Base-by-base conservation (phyloP, 2,113 vertebrate species). In the Eretmodus cyanostictus region DNA sequence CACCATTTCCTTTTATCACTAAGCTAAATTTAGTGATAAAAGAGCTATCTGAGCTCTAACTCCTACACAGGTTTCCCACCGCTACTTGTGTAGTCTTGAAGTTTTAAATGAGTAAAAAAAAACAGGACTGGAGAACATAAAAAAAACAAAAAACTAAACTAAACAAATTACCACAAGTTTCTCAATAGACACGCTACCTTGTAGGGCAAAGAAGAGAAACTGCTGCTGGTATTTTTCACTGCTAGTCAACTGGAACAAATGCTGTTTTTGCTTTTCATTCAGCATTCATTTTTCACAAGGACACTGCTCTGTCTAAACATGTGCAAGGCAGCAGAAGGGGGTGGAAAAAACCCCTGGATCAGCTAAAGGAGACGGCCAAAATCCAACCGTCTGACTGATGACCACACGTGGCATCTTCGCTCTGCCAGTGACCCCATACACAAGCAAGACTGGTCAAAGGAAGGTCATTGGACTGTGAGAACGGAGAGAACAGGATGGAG, bases 1-100 rank as follows among this genome's bases (percentile, higher is more conserved):
- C 92, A 84, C 83, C 85, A 80, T 93, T 94, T 92, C 89, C 45
- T 92, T 94, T 94, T 88, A 95, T 93, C 91, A 84, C 90, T 14
- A 54, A 79, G 73, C 81, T 82, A 89, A 90, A 93, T 91, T 89
- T 87, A 85, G 89, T 27, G 86, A 90, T 86, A 87, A 94, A 91
- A 93, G 91, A 88, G 42, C 19, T 40, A 42, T 88, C 42, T 89
- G 81, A 91, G 91, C 86, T 61, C 51, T 5, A 80, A 91, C 85
- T 90, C 92, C 85, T 61, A 83, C 89, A 85, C 89, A 86, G 87
- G 80, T 82, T 93, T 91, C 81, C 86, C 90, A 71, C 51, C 19
- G 27, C 78, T 66, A 36, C 45, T 36, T 49, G 24, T 31, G 38
- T 19, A 24, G 63, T 89, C 68, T 88, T 57, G 10, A 71, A 14